Conservation (phyloP, 2,797 vertebrate species). For the Epinephelus awoara region DNA sequence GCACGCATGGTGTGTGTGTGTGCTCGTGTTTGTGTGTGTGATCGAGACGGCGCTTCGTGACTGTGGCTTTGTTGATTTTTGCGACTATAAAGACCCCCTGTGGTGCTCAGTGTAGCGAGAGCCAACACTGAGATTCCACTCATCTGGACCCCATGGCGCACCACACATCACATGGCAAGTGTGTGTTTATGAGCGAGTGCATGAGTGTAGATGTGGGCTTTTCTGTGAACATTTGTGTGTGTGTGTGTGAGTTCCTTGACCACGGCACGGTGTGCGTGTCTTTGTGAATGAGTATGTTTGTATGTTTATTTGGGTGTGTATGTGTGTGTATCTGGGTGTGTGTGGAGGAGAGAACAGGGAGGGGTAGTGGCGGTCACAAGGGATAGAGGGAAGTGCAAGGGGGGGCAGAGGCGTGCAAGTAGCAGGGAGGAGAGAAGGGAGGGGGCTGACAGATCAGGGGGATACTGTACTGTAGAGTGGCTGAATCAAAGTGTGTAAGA, state of each 20-base stretch:
- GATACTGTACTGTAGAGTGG: constrained; percentile 41
- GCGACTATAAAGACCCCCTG: constrained; percentile 80
- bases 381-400: constrained; percentile 47
- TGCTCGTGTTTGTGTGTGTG: constrained; percentile 37
- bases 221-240: constrained; percentile 7
- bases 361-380: constrained; percentile 58
- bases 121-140: constrained; percentile 82
- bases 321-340: constrained; percentile 26
- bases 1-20: constrained; percentile 6
- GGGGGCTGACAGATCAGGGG: constrained; percentile 55
- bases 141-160: constrained; percentile 78
- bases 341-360: constrained; percentile 34
- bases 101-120: constrained; percentile 84
- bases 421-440: constrained; percentile 30
- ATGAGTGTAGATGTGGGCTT: background rate
- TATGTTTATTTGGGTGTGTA: constrained; percentile 21
- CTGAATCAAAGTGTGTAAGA: constrained; percentile 51
- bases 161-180: constrained; percentile 74
- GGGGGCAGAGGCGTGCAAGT: constrained; percentile 43
- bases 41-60: constrained; percentile 79
- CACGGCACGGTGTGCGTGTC: constrained; percentile 15
- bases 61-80: constrained; percentile 83
- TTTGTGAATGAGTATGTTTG: constrained; percentile 47
- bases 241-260: constrained; percentile 34
- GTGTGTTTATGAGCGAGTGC: constrained; percentile 26